phyloP scores from a whole-genome alignment of 2,797 vertebrate genomes.

The Chrysocyon brachyurus region DNA sequence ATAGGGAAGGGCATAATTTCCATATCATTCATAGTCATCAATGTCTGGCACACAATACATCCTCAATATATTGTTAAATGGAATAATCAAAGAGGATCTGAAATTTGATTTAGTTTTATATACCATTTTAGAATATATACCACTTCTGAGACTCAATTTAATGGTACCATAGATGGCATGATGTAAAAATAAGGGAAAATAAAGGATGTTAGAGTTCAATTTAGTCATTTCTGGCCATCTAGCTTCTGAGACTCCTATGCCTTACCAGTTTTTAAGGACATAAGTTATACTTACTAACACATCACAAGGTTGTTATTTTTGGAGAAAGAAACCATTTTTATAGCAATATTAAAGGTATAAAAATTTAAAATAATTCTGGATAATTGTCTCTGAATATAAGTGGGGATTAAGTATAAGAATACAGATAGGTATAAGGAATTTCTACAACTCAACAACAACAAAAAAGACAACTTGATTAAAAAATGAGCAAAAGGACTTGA shows the following conservation, averaged over 20 bases:
- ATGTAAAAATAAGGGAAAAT: neutral
- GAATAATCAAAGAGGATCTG: neutral
- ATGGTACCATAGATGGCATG: neutral
- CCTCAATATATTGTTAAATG: neutral
- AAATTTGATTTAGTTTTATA: neutral
- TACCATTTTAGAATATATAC: neutral
- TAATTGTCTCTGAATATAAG: neutral
- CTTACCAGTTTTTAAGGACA: neutral
- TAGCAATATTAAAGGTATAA: neutral
- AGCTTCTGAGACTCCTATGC: neutral
- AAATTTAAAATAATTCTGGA: neutral
- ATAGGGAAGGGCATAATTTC: neutral
- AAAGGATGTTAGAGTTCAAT: neutral
- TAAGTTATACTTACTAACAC: neutral
- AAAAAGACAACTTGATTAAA: neutral
- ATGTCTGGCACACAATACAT: neutral
- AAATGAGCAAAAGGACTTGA: neutral
- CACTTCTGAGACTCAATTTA: neutral
- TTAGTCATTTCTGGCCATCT: neutral
- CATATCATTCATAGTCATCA: neutral
- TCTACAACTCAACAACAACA: neutral
- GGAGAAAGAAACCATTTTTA: neutral
- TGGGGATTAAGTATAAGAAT: neutral
- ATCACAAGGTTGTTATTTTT: slow-evolving; percentile 20
- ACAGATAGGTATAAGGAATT: neutral